These are phyloP conservation scores for Porphyrio hochstetteri DNA, from an alignment of 2,113 vertebrate genomes.

Conservation along the genomic window DNA sequence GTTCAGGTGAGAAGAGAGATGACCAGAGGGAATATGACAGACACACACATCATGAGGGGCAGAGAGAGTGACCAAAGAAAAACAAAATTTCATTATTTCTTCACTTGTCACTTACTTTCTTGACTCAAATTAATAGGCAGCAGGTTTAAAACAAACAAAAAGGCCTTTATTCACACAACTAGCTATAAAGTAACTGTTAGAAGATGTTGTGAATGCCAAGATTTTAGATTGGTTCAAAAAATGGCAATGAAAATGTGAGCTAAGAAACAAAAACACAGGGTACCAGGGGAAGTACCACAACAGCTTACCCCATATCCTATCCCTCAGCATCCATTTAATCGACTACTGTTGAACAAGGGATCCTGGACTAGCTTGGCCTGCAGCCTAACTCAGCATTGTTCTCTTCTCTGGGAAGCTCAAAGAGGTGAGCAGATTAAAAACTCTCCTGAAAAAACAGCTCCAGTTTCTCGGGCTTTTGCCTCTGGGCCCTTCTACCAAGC, in stretches of 20 bases:
- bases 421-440: neutral
- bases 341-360: neutral
- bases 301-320: neutral
- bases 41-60: neutral
- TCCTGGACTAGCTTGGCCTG: neutral
- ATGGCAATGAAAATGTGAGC: neutral
- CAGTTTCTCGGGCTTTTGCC: neutral
- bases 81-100: neutral
- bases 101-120: neutral
- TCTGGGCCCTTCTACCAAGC: neutral
- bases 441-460: neutral
- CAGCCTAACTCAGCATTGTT: neutral
- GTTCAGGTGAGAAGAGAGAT: neutral
- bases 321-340: neutral
- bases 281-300: neutral
- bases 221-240: neutral
- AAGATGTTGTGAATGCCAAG: neutral
- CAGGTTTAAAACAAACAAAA: neutral
- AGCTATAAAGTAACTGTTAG: neutral
- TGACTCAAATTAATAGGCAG: neutral
- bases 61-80: neutral
- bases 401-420: neutral
- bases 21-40: neutral
- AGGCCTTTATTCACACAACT: neutral
- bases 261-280: neutral